Evolutionary conservation across 1,140 invertebrate species (phyloP).

Genomic region (Cylas formicarius): DNA sequence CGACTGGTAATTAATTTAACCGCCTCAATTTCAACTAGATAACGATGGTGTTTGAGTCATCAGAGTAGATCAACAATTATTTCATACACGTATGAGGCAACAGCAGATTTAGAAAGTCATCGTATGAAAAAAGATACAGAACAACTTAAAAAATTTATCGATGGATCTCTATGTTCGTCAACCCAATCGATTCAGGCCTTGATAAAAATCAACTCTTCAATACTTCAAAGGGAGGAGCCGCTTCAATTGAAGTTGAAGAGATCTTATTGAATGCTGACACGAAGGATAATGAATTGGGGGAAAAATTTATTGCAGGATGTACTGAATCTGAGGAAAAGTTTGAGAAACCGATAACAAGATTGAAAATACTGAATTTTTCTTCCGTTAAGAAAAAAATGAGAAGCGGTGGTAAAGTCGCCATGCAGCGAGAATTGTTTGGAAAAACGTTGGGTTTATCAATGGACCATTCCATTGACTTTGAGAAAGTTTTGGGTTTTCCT

Average conservation of each 20-base stretch:
- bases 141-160: conserved; percentile 20
- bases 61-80: conserved; percentile 13
- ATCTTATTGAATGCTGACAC: conserved; percentile 18
- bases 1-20: conserved; percentile 19
- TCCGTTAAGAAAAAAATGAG: conserved; percentile 22
- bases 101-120: conserved; percentile 14
- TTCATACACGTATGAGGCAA: conserved; percentile 14
- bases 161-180: conserved; percentile 16
- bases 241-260: conserved; percentile 13
- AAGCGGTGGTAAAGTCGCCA: conserved; percentile 23
- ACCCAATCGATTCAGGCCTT: conserved; percentile 20
- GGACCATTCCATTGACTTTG: conserved; percentile 22
- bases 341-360: conserved; percentile 21
- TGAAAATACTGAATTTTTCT: conserved; percentile 24
- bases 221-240: conserved; percentile 18
- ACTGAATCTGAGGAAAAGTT: conserved; percentile 16
- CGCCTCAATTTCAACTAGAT: conserved; percentile 15
- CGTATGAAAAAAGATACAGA: conserved; percentile 20
- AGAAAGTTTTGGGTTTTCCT: conserved; percentile 26
- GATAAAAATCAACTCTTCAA: conserved; percentile 18
- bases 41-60: conserved; percentile 15
- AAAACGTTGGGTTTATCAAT: conserved; percentile 26
- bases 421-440: conserved; percentile 34
- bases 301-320: conserved; percentile 23
- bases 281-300: conserved; percentile 11